Evolutionary conservation across 2,888 invertebrate genomes (phyloP), one percentile per base, ranked within the genome.

Genomic region (Folsomia candida): DNA sequence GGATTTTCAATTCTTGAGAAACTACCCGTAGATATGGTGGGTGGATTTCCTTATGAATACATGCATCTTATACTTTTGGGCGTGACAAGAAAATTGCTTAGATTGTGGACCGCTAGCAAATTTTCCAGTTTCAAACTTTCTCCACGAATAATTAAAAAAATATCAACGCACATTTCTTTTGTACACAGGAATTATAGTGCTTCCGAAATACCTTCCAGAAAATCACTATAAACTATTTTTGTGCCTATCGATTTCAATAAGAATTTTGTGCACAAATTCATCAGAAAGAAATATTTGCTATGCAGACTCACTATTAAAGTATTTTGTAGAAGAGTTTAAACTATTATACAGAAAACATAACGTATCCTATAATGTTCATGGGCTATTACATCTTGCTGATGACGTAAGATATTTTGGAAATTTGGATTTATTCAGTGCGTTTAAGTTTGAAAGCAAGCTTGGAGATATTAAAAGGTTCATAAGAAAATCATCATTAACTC

Each of bases 291-390:
- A 65, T 14, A 67, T 69, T 4, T 4, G 25, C 2, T 74, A 69
- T 22, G 73, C 74, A 0, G 54, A 60, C 22, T 3, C 58, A 18
- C 26, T 73, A 1, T 51, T 76, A 1, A 14, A 22, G 1, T 62
- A 47, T 25, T 81, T 81, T 75, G 80, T 81, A 1, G 28, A 69
- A 11, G 68, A 80, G 29, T 78, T 78, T 72, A 70, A 73, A 57
- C 20, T 67, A 18, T 14, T 80, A 6, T 80, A 79, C 69, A 77
- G 79, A 11, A 54, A 69, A 59, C 61, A 76, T n/a, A 60, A 62
- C 27, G 6, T 72, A 26, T 73, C 76, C 14, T 80, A 78, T 59
- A 81, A 80, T 75, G 72, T 80, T 1, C 80, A 80, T 68, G 65
- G 73, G 2, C 58, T 80, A n/a, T 68, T 80, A 11, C 80, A 81